phyloP scores from a whole-genome alignment of 2,888 invertebrate species.

The Steinernema carpocapsae region DNA sequence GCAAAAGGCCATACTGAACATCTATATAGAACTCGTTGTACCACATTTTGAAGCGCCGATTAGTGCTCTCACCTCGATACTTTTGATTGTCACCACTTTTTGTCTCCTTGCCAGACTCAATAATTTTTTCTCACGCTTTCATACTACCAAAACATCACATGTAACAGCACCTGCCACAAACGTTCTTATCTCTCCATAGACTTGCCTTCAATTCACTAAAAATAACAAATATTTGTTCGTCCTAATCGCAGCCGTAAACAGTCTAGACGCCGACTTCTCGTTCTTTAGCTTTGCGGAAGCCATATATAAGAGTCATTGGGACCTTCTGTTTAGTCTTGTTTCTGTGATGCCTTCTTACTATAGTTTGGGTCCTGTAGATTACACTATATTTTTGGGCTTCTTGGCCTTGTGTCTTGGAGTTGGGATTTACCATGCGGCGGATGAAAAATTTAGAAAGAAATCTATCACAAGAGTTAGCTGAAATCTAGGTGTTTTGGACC shows the following conservation, averaged over 20 bases:
- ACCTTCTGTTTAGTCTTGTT: not conserved
- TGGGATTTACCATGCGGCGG: not conserved
- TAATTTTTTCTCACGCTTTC: not conserved
- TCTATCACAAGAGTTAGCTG: not conserved
- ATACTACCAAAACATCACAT: not conserved
- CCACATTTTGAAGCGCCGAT: too few species aligned
- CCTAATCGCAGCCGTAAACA: not conserved
- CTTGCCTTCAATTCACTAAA: not conserved
- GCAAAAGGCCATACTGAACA: too few species aligned
- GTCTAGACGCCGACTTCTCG: not conserved
- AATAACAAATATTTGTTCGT: not conserved
- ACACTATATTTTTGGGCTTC: not conserved
- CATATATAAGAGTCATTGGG: not conserved
- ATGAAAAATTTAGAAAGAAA: not conserved
- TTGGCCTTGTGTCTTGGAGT: not conserved
- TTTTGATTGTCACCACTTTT: too few species aligned
- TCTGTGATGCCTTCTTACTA: not conserved
- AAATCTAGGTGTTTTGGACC: not conserved
- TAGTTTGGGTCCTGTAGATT: not conserved
- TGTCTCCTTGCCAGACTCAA: too few species aligned
- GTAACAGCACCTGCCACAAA: not conserved
- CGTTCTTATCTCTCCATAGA: not conserved
- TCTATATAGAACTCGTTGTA: too few species aligned
- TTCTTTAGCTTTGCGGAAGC: not conserved
- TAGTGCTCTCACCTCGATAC: too few species aligned